Base-by-base conservation (phyloP, 64 coral and sea anemone genomes). In the Pocillopora damicornis region DNA sequence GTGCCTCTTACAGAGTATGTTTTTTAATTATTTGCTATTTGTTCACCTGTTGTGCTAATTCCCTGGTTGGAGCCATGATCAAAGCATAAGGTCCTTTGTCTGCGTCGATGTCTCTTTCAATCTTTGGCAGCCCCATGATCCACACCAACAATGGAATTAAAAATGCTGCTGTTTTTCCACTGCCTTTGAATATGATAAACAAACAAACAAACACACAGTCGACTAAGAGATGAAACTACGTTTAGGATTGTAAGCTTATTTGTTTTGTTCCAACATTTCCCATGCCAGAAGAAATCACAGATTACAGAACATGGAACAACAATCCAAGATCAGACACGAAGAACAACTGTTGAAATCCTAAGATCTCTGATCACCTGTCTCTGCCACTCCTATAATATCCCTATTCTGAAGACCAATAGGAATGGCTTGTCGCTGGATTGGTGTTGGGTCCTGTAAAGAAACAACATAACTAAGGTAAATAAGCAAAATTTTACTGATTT, bases 111-210 rank as follows among this genome's bases (percentile, higher is more conserved):
- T 92, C 87, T 84, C 96, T 89, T 83, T 91, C 93, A 74, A 98
- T 94, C 69, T 98, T 98, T 22, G 96, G 96, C 59, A 95, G 59
- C 38, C 96, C 96, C 93, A 95, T 98, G 37, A 98, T 98, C 96
- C 96, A 98, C 10, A 94, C 90, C 62, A 98, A 79, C 9, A 98
- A 80, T 30, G 96, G 96, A 79, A 98, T 88, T 45, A 93, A 82
- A 92, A 98, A 98, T 58, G 96, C 96, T 5, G 96, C 96, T 6
- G 96, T 98, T 89, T 98, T 98, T 76, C 96, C 96, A 94, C 96
- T 98, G 76, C 96, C 96, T 98, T 88, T 66, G 16, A 9, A 63
- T 23, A 35, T 13, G 38, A 76, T 89, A 42, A 72, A 88, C 61
- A 3, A 75, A 17, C 9, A 45, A 60, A 2, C 35, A 38, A 10